Percentiles rank a stretch among this genome's conserved stretches.
phyloP scores from a whole-genome alignment of 2,797 vertebrate species.

The Rhinophrynus dorsalis region DNA sequence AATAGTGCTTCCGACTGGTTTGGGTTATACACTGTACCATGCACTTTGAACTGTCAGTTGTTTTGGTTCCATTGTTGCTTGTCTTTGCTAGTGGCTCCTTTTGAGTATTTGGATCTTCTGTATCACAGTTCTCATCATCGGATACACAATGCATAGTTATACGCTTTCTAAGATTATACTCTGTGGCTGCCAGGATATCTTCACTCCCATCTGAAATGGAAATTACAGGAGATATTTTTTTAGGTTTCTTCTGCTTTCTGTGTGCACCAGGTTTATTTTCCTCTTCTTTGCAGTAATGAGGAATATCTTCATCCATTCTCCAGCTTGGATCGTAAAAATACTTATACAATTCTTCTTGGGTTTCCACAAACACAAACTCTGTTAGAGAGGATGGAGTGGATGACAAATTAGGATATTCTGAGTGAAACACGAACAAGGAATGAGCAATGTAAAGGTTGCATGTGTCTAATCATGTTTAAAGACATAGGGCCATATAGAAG shows the following conservation, averaged over 20 bases:
- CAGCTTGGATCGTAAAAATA: no score
- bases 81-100: not conserved
- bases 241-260: not conserved
- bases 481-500: no score
- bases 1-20: constrained; percentile 52
- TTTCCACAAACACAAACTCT: no score
- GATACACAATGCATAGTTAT: not conserved
- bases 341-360: no score
- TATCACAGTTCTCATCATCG: not conserved
- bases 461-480: no score
- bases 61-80: not conserved
- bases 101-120: not conserved
- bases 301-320: not conserved
- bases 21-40: constrained; percentile 39
- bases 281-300: not conserved
- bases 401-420: no score
- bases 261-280: not conserved
- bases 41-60: not conserved
- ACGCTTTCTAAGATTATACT: not conserved
- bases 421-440: no score
- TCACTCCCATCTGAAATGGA: not conserved
- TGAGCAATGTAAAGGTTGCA: no score
- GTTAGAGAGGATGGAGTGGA: no score
- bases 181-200: not conserved
- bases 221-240: not conserved